Base-by-base conservation (phyloP, 2,797 vertebrate genomes). In the Buphagus erythrorhynchus region DNA sequence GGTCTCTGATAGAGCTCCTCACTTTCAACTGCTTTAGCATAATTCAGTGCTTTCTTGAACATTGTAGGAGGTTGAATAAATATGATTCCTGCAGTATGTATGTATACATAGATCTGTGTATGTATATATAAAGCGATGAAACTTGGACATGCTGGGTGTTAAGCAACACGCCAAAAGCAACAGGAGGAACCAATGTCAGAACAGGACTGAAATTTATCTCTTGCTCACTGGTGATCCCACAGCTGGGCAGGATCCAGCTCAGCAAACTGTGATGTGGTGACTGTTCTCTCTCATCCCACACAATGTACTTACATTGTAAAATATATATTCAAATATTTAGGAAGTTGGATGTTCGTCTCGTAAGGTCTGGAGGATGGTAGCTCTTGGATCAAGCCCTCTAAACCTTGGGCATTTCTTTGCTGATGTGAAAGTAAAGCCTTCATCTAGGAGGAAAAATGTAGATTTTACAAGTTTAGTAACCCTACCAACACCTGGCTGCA, bases 61-160 rank as follows among this genome's bases (percentile, higher is more conserved):
- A 3, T 88, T 95, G 96, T 91, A 95, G 95, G 96, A 96, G 95
- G 95, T 75, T 95, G 96, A 95, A 95, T 95, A 96, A 94, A 91
- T 94, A 96, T 46, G 93, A 93, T 95, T 95, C 63, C 88, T 86
- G 14, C 92, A 89, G 52, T 90, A 66, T 95, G 90, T 92, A 77
- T 93, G 95, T 95, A 78, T 94, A 93, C 94, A 95, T 66, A 86
- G 86, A 86, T 97, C 61, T 71, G 36, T 93, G 76, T 89, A 55
- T 86, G 72, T 95, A 78, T 93, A 93, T 95, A 95, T 95, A 95
- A 88, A 94, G 92, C 52, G 28, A 21, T 61, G 83, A 86, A 93
- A 93, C 83, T 95, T 92, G 95, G 95, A 91, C 90, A 66, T 71
- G 72, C 76, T 88, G 74, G 45, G 71, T 94, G 87, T 92, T 93